These are phyloP conservation scores for Pyrocoelia pectoralis DNA, from an alignment of 2,888 invertebrate species.

Conservation along the genomic window DNA sequence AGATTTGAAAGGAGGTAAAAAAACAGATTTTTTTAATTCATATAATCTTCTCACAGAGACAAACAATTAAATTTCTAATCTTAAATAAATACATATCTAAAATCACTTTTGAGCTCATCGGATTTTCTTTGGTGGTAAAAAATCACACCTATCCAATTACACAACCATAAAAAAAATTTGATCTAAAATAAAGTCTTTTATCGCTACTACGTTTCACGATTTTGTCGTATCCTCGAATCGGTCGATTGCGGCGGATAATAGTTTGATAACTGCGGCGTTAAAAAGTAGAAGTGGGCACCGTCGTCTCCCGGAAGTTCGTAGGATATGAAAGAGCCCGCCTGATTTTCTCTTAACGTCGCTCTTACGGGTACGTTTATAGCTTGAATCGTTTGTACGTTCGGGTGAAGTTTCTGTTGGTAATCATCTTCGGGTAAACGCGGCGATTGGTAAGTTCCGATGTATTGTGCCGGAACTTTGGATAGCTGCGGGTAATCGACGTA, in stretches of 20 bases:
- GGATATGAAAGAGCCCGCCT: conserved; percentile 72
- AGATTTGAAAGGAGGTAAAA: too few relatives aligned
- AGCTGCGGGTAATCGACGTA: too few relatives aligned
- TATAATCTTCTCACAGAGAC: conserved; percentile 5
- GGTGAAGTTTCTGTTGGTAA: conserved; percentile 33
- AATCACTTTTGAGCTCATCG: background rate
- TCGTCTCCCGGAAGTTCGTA: conserved; percentile 78
- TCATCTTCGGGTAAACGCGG: conserved; percentile 41
- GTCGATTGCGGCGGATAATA: conserved; percentile 20
- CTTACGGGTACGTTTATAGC: conserved; percentile 38
- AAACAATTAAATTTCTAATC: background rate
- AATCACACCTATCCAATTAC: background rate
- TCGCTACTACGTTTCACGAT: conserved; percentile 11
- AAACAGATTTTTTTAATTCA: conserved; percentile 2
- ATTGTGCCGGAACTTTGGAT: conserved; percentile 37
- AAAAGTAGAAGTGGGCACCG: conserved; percentile 80
- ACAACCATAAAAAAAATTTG: background rate
- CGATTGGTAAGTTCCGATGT: conserved; percentile 5
- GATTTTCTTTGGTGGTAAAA: conserved; percentile 26
- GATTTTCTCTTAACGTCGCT: conserved; percentile 51
- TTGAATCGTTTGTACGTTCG: conserved; percentile 38
- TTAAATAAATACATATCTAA: conserved; percentile 2
- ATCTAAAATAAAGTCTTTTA: conserved; percentile 1
- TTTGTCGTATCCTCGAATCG: conserved; percentile 2
- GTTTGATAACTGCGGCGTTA: conserved; percentile 72